Base-by-base conservation (phyloP, 53 echinoderm and acorn worm genomes). In the Patiria pectinifera region DNA sequence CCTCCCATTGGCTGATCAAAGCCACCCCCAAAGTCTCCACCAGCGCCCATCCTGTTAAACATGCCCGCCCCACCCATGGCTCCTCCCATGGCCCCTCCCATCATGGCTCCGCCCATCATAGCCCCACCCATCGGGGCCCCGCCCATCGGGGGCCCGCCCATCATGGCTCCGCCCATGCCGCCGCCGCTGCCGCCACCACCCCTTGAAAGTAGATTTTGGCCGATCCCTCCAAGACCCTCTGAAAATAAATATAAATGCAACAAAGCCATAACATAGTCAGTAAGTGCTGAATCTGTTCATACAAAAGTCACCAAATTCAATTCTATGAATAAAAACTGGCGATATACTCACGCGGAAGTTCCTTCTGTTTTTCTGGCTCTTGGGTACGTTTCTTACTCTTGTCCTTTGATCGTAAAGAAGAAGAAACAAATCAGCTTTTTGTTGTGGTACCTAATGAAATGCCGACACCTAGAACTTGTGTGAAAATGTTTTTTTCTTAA, bases 171-270 rank as follows among this genome's bases (percentile, higher is more conserved):
- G 19, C 69, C 71, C 80, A 76, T 22, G 72, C 92, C 78, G 8
- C 70, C 58, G 16, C 78, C 92, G 0, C 48, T n/a, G n/a, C n/a
- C 53, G 53, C 53, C 53, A 22, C 79, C 86, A 2, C 92, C 92
- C 66, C 88, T 71, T 9, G 93, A 47, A 22, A 97, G 76, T 35
- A 97, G 79, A 81, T 95, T 96, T 3, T 95, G 94, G 24, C 97
- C 97, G 49, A 96, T 62, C 22, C 94, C 86, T 23, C 91, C 91
- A 10, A 97, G 93, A 16, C 97, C 97, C 85, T 83, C 97, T 97
- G 76, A 48, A n/a, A 89, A 0, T 45, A 61, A 76, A 26, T 19
- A 63, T 35, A 83, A 12, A 43, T 69, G 59, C 10, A 62, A 45
- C 9, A 89, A 80, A 23, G 4, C 26, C 69, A 15, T 35, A 35